Evolutionary conservation across 2,113 vertebrate species (phyloP), one percentile per base, ranked within the genome.

Genomic region (Coturnix japonica): DNA sequence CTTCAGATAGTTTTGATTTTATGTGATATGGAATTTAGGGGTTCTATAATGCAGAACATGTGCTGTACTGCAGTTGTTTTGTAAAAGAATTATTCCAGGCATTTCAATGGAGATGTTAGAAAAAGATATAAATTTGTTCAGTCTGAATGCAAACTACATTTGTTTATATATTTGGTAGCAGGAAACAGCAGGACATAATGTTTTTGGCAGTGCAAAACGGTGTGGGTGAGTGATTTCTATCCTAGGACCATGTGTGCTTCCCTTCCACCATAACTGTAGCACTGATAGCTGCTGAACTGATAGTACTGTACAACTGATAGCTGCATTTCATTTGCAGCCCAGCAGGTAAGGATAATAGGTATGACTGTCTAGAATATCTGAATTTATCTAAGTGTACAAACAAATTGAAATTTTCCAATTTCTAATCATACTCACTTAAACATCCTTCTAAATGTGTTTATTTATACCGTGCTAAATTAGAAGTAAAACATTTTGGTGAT

Each of bases 351-450:
- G 17, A 63, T 59, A 73, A 89, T 83, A 20, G 46, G 85, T 88
- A 30, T 13, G 17, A 15, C 26, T 73, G 64, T 85, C 73, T 57
- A n/a, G 30, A 70, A 61, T 65, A 39, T 30, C 30, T 76, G n/a
- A 79, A 80, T 85, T 77, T 65, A 76, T 53, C 22, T 47, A 35
- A 65, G 67, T 57, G 5, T 57, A 30, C 43, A 66, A 69, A 72
- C 56, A 57, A 13, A 66, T 57, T 82, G n/a, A 90, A 90, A 76
- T 44, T 4, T 54, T 83, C 13, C 1, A 0, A 22, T 77, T 92
- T 83, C 69, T 85, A 86, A 61, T 75, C n/a, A 35, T 0, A 0
- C 1, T 18, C 5, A 26, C 35, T 0, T 1, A 66, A 71, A 72
- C 22, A 92, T 82, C 41, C 30, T 93, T 65, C 20, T 78, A 7